phyloP scores from a whole-genome alignment of 2,797 vertebrate genomes.

The Sebastes elongatus region DNA sequence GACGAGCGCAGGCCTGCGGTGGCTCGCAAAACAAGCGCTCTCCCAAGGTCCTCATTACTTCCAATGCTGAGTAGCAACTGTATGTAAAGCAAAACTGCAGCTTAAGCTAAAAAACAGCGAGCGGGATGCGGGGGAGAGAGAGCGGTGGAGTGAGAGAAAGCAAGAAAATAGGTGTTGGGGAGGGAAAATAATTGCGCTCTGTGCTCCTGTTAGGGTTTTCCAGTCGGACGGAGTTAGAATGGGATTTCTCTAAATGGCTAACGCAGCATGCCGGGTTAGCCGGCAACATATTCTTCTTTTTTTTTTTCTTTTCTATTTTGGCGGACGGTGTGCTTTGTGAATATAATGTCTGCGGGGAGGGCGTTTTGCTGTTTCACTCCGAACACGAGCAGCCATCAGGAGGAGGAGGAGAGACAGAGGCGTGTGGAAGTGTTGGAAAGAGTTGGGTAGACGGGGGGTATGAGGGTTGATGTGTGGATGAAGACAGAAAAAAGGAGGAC shows the following conservation, averaged over 20 bases:
- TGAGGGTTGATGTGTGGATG: slow-evolving; percentile 31
- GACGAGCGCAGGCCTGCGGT: slow-evolving; percentile 68
- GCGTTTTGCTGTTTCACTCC: slow-evolving; percentile 66
- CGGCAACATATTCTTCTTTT: slow-evolving; percentile 13
- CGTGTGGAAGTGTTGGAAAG: slow-evolving; percentile 38
- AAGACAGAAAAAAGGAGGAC: slow-evolving; percentile 29
- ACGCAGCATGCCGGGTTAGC: slow-evolving; percentile 63
- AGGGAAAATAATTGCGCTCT: slow-evolving; percentile 73
- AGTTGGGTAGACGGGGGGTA: neutral
- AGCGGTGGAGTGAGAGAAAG: slow-evolving; percentile 64
- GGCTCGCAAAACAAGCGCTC: slow-evolving; percentile 77
- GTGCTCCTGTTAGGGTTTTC: slow-evolving; percentile 71
- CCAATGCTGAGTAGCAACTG: slow-evolving; percentile 78
- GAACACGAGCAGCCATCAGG: slow-evolving; percentile 66
- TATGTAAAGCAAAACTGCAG: slow-evolving; percentile 82
- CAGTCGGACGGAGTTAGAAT: slow-evolving; percentile 64
- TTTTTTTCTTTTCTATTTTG: slow-evolving; percentile 31
- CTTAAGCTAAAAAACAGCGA: slow-evolving; percentile 76
- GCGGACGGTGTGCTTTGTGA: slow-evolving; percentile 60
- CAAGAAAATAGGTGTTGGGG: slow-evolving; percentile 68
- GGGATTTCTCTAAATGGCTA: slow-evolving; percentile 76
- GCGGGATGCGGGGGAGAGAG: slow-evolving; percentile 54
- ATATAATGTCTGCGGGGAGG: slow-evolving; percentile 67
- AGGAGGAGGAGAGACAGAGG: slow-evolving; percentile 46
- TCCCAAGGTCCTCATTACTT: slow-evolving; percentile 86